These are phyloP conservation scores for Bombylius major DNA, from an alignment of 2,888 invertebrate species.

Conservation along the genomic window DNA sequence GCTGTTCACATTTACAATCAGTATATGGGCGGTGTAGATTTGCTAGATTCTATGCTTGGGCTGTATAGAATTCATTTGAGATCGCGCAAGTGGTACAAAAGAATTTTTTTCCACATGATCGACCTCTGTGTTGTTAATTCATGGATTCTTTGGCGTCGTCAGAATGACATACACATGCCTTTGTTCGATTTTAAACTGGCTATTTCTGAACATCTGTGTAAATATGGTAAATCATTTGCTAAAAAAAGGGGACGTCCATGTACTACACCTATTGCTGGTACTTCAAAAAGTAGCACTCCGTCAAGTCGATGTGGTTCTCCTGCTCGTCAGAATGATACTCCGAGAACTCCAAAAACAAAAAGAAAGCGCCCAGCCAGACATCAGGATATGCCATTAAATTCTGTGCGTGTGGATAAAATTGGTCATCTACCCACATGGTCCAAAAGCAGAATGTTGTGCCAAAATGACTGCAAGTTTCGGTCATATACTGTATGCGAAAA, in stretches of 20 bases:
- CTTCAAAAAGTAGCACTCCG: too few species aligned
- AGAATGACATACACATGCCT: slow-evolving; percentile 3
- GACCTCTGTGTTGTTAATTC: background rate
- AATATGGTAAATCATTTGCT: slow-evolving; percentile 1
- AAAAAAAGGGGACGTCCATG: background rate
- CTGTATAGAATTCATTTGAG: background rate
- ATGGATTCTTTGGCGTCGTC: slow-evolving; percentile 6
- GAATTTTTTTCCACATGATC: background rate
- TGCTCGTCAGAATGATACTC: too few species aligned
- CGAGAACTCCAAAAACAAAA: too few species aligned
- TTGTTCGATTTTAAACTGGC: slow-evolving; percentile 3
- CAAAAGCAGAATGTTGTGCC: too few species aligned
- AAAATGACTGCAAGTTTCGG: too few species aligned
- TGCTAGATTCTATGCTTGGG: background rate
- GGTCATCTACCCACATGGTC: too few species aligned
- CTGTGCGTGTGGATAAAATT: too few species aligned
- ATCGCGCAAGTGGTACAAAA: background rate
- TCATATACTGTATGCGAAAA: too few species aligned
- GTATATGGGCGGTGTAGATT: background rate
- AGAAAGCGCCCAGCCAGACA: too few species aligned
- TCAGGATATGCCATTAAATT: too few species aligned
- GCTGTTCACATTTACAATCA: slow-evolving; percentile 1
- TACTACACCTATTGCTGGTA: too few species aligned
- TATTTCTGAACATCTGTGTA: slow-evolving; percentile 1
- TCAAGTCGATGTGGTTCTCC: too few species aligned